Conservation (phyloP, 2,888 invertebrate genomes). For the Noctua janthina region DNA sequence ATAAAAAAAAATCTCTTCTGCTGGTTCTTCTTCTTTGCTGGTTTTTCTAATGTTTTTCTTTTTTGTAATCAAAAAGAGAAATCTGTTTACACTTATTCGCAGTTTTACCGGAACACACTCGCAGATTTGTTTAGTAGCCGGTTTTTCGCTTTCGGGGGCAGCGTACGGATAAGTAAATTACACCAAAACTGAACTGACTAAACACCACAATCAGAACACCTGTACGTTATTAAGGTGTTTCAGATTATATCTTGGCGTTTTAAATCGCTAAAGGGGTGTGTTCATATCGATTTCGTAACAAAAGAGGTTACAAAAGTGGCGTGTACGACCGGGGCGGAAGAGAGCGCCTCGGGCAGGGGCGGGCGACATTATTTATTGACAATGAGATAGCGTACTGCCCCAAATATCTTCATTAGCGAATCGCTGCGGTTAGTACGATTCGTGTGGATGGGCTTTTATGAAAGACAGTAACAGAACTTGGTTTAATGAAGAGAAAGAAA, state of each 20-base stretch:
- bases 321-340: constrained; percentile 65
- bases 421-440: constrained; percentile 66
- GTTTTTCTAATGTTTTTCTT: too few species aligned
- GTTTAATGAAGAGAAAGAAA: not conserved
- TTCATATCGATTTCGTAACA: constrained; percentile 80
- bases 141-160: not conserved
- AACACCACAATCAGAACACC: constrained; percentile 65
- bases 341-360: constrained; percentile 71
- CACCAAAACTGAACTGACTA: constrained; percentile 49
- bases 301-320: constrained; percentile 69
- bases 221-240: constrained; percentile 69
- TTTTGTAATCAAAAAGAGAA: too few species aligned
- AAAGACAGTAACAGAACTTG: not conserved
- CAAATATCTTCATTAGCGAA: constrained; percentile 86
- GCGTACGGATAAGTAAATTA: constrained; percentile 39
- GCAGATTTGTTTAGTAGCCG: not conserved
- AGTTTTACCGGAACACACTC: not conserved
- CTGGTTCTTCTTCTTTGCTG: too few species aligned
- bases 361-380: constrained; percentile 81
- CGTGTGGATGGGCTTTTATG: constrained; percentile 67
- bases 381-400: constrained; percentile 78
- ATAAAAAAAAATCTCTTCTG: too few species aligned
- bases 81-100: not conserved
- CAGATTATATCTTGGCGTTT: constrained; percentile 64
- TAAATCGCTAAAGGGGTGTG: constrained; percentile 72